These are phyloP conservation scores for Nineta flava DNA, from an alignment of 2,888 invertebrate species.

Conservation along the genomic window DNA sequence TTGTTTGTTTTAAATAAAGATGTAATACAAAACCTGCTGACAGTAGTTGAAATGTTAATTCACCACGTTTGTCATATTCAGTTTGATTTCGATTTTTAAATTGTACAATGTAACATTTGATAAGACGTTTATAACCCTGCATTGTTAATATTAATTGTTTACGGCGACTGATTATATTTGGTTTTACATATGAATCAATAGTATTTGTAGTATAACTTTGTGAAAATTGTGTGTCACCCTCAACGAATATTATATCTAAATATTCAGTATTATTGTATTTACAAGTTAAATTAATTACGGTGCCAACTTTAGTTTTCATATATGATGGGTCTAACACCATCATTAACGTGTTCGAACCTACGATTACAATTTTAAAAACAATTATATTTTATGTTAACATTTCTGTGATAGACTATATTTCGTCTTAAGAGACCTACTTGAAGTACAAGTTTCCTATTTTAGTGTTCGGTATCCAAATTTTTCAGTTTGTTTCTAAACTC, in stretches of 20 bases:
- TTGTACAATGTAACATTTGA: neutral
- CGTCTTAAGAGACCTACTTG: too few relatives aligned
- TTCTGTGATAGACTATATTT: too few relatives aligned
- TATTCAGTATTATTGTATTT: constrained; percentile 28
- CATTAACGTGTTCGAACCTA: constrained; percentile 17
- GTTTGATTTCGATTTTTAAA: too few relatives aligned
- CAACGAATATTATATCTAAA: constrained; percentile 26
- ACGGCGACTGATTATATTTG: neutral
- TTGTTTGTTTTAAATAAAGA: too few relatives aligned
- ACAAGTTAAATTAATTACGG: constrained; percentile 30
- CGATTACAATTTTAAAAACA: neutral
- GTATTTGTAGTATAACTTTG: neutral
- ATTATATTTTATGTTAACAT: too few relatives aligned
- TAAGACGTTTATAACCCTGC: neutral
- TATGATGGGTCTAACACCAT: constrained; percentile 33
- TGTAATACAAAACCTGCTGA: too few relatives aligned
- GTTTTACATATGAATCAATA: neutral
- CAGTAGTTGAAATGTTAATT: too few relatives aligned
- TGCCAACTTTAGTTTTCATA: constrained; percentile 25
- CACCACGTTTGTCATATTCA: too few relatives aligned
- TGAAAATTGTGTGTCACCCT: constrained; percentile 12
- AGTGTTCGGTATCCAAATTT: too few relatives aligned
- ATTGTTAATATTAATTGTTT: neutral
- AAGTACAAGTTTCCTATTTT: too few relatives aligned
- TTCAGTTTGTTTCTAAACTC: too few relatives aligned